A percentile compares a stretch with the other conserved stretches of the same genome.
Evolutionary conservation across 2,797 vertebrate species (phyloP).

Genomic region (Rhinella marina): DNA sequence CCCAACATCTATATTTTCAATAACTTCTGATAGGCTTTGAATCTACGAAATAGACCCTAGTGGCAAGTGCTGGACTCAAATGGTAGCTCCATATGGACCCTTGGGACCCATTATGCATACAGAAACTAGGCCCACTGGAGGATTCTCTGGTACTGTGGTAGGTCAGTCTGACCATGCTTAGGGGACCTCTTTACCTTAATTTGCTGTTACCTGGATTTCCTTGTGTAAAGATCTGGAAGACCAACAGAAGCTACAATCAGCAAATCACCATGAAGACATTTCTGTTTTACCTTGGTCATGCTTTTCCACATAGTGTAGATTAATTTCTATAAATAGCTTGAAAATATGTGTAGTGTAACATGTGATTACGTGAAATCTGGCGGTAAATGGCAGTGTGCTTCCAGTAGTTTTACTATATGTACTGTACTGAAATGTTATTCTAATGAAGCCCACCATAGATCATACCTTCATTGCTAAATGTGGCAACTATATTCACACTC

Average conservation of each 20-base stretch:
- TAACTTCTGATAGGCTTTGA: too few relatives aligned
- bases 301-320: neutral
- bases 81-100: too few relatives aligned
- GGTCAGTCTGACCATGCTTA: too few relatives aligned
- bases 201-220: too few relatives aligned
- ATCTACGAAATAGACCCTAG: too few relatives aligned
- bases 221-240: too few relatives aligned
- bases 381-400: neutral
- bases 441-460: neutral
- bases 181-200: too few relatives aligned
- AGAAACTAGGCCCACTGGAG: too few relatives aligned
- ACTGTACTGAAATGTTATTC: neutral
- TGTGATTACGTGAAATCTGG: neutral
- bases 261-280: neutral
- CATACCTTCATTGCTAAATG: slow-evolving; percentile 6
- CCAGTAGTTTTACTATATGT: neutral
- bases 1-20: too few relatives aligned
- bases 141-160: too few relatives aligned
- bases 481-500: neutral
- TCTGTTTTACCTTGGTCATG: neutral
- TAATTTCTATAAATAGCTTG: neutral
- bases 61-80: too few relatives aligned
- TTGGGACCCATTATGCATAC: too few relatives aligned
- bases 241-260: neutral
- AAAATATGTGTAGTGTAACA: neutral